A percentile compares a stretch with the other conserved stretches of the same genome.
phyloP scores from a whole-genome alignment of 2,888 invertebrate genomes.

The Hermaeophaga mercurialis region DNA sequence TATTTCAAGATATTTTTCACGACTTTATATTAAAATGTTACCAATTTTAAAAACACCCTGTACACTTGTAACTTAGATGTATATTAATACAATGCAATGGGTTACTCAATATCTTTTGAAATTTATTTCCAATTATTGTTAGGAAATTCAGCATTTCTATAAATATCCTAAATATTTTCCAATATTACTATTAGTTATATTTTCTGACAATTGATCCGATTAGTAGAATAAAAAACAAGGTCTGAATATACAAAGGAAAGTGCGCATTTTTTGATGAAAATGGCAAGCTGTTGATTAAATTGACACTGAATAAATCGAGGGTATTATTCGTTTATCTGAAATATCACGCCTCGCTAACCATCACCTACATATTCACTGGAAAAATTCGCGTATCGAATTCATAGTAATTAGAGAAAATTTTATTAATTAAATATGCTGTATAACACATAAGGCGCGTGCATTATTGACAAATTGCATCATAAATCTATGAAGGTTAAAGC shows the following conservation, averaged over 20 bases:
- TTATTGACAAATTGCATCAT: constrained; percentile 7
- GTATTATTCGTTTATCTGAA: constrained; percentile 24
- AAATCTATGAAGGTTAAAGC: too few species aligned
- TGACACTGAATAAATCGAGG: constrained; percentile 28
- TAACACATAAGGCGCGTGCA: constrained; percentile 6
- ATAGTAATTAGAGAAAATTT: constrained; percentile 13
- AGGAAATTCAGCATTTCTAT: too few species aligned
- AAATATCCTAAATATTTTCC: too few species aligned
- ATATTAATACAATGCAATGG: too few species aligned
- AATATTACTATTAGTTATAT: too few species aligned
- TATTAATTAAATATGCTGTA: constrained; percentile 18
- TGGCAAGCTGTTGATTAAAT: constrained; percentile 26
- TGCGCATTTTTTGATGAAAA: constrained; percentile 26
- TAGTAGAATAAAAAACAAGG: constrained; percentile 21
- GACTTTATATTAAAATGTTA: too few species aligned
- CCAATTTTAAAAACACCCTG: too few species aligned
- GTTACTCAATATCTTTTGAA: too few species aligned
- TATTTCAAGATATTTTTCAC: too few species aligned
- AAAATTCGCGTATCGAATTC: constrained; percentile 19
- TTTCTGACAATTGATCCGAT: constrained; percentile 25
- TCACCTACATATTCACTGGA: constrained; percentile 21
- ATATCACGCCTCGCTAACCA: constrained; percentile 21
- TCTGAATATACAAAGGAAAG: constrained; percentile 18
- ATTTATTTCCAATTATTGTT: too few species aligned
- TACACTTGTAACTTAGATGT: too few species aligned